Evolutionary conservation across 2,888 invertebrate genomes (phyloP), one percentile per base, ranked within the genome.

Genomic region (Lasioglossum figueresi): DNA sequence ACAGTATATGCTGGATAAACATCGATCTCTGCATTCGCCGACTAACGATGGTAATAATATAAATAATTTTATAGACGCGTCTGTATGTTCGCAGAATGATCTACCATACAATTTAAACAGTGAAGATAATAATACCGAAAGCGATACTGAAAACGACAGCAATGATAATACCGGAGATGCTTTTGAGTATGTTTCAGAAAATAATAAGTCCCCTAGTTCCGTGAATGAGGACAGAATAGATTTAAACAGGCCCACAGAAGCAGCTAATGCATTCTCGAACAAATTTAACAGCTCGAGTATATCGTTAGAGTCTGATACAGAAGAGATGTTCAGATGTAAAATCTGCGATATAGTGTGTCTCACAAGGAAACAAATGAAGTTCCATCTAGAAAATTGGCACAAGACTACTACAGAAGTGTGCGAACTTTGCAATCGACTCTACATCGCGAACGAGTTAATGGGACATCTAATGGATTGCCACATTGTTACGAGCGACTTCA

Each of bases 1-100:
- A 8, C 37, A 31, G 23, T 76, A 77, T 4, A 88, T 88, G 88
- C 37, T 88, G n/a, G 68, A 76, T 14, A 79, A 16, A 45, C 88
- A 88, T 56, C 68, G 31, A 48, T 1, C 48, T 1, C 56, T n/a
- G 4, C 86, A 87, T 27, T 68, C 72, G 16, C 4, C 14, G 19
- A 43, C 12, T 40, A 23, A 40, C 31, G 16, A 63, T 31, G 34
- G 52, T n/a, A 34, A n/a, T n/a, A 52, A 27, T 31, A 10, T 71
- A n/a, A 37, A 37, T 4, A 59, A 56, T 63, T 48, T 16, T 6
- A 16, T n/a, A 40, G 56, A 74, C 43, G 52, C 3, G 19, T 56
- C 63, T 43, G 3, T 37, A 31, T 45, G 63, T 34, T 14, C 1
- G 14, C 8, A 52, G 16, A 4, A 34, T 16, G 6, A 23, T 80